Base-by-base conservation (phyloP, 2,797 vertebrate genomes). In the Periparus ater region DNA sequence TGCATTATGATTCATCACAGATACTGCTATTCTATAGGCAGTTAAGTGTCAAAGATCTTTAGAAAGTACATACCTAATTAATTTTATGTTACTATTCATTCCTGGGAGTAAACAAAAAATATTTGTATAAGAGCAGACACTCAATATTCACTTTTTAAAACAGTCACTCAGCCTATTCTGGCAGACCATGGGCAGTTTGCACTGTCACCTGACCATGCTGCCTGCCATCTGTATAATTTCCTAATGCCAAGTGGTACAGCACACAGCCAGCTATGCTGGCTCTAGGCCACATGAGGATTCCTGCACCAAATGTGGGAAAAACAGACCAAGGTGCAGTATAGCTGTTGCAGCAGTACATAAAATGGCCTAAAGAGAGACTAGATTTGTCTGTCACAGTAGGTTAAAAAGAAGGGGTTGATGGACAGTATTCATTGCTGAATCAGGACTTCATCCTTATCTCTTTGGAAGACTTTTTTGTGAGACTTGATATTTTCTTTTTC, bases 141-240 rank as follows among this genome's bases (percentile, higher is more conserved):
- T 79, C 32, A 44, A 22, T 68, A 88, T 68, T 18, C 48, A 62
- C 14, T 19, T 61, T 40, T 63, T 63, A 45, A 19, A 40, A 25
- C 36, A 82, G 65, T 50, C 38, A 65, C 51, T 23, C 60, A 36
- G 50, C 6, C 26, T 57, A 10, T 77, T 83, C 50, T 82, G 82
- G 58, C 67, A 81, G n/a, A 6, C 26, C 30, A 75, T 1, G 17
- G 45, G 26, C 78, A 47, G 42, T 80, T 48, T 61, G 88, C 62
- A 50, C 7, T 38, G 45, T 71, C 77, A 90, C 30, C 63, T 82
- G 86, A 82, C 36, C 30, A 25, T 3, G 34, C 36, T 91, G 44
- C 32, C 20, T 76, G 86, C 80, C 80, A 89, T 94, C 92, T 88
- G 77, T 17, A 50, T 42, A 53, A 38, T 47, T 57, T 84, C 34